Conservation (phyloP, 2,888 invertebrate genomes). For the Sphaerophoria rueppellii region DNA sequence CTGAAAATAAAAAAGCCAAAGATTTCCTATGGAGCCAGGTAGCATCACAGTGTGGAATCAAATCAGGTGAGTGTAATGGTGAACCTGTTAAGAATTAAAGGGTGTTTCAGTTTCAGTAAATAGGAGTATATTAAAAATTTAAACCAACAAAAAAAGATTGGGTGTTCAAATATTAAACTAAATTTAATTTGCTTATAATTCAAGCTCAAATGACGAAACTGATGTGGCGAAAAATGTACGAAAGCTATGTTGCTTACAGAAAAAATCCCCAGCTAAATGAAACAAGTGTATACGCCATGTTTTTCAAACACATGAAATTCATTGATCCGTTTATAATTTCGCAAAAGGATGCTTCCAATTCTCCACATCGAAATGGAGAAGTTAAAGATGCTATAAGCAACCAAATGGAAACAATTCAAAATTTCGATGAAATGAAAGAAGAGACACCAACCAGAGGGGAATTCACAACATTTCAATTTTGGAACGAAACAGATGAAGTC, state of each 20-base stretch:
- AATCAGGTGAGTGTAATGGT: constrained; percentile 23
- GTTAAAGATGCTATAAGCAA: not conserved
- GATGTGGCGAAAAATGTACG: constrained; percentile 47
- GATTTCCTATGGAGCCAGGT: constrained; percentile 28
- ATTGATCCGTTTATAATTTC: constrained; percentile 34
- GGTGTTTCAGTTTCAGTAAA: constrained; percentile 1
- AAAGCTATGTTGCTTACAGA: constrained; percentile 29
- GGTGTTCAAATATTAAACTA: not conserved
- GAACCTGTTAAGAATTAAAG: not conserved
- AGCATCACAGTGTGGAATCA: constrained; percentile 22
- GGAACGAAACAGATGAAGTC: constrained; percentile 36
- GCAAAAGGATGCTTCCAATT: not conserved
- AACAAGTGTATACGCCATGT: not conserved
- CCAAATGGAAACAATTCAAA: not conserved
- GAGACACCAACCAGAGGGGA: not conserved
- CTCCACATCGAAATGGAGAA: not conserved
- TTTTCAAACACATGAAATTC: constrained; percentile 48
- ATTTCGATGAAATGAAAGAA: not conserved
- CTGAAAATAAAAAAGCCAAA: constrained; percentile 1
- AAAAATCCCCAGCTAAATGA: constrained; percentile 12
- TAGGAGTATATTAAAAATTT: not conserved
- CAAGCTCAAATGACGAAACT: constrained; percentile 34
- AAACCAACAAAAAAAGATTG: not conserved
- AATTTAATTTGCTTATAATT: not conserved
- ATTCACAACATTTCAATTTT: constrained; percentile 52